Conservation (phyloP, 2,113 vertebrate species). For the Brachyhypopomus occidentalis region DNA sequence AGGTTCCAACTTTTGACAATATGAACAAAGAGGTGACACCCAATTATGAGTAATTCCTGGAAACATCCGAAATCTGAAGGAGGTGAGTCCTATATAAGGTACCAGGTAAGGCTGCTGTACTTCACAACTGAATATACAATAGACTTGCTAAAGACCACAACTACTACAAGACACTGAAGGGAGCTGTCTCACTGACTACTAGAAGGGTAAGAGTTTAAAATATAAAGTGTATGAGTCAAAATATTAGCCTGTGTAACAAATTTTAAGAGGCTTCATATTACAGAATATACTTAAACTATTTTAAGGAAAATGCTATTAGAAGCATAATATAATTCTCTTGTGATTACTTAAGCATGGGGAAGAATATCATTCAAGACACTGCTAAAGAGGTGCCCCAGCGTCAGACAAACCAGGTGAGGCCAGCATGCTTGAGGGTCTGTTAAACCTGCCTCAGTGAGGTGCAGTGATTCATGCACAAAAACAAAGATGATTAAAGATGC, state of each 20-base stretch:
- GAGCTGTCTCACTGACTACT: neutral
- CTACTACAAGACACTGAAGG: neutral
- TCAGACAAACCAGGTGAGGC: conserved; percentile 26
- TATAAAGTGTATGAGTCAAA: too few species aligned
- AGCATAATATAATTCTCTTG: neutral
- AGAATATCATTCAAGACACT: conserved; percentile 14
- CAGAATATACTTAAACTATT: neutral
- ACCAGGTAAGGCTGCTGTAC: neutral
- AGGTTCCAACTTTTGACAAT: neutral
- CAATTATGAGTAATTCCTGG: neutral
- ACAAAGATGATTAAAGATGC: too few species aligned
- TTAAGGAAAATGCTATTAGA: neutral
- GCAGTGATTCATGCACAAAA: too few species aligned
- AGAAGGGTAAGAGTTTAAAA: neutral
- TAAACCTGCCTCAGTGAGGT: neutral
- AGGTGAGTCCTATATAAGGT: conserved; percentile 36
- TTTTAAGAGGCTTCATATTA: neutral
- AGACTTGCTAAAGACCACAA: neutral
- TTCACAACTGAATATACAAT: too few species aligned
- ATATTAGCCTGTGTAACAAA: neutral
- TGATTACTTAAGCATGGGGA: conserved; percentile 29
- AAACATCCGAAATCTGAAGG: conserved; percentile 1
- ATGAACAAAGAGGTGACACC: conserved; percentile 9
- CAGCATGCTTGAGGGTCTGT: neutral
- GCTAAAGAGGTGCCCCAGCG: neutral